Percentiles rank a stretch among this genome's conserved stretches.
Evolutionary conservation across 2,888 invertebrate species (phyloP).

Genomic region (Pharmacophagus antenor): DNA sequence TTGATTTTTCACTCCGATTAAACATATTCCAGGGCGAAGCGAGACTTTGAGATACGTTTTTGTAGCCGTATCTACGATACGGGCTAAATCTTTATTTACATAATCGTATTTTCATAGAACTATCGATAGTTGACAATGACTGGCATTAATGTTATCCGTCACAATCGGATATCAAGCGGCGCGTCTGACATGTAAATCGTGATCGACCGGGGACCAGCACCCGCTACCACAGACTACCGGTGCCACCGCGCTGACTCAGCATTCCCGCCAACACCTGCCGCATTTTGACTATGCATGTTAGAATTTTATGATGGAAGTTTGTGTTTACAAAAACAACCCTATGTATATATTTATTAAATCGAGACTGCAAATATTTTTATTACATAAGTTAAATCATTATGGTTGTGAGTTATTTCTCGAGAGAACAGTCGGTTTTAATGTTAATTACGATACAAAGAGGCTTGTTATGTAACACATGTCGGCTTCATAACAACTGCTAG

Average conservation of each 20-base stretch:
- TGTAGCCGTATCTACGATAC: constrained; percentile 35
- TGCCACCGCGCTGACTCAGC: constrained; percentile 77
- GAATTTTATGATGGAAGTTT: background rate
- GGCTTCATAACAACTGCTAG: constrained; percentile 20
- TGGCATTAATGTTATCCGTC: constrained; percentile 46
- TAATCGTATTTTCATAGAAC: constrained; percentile 65
- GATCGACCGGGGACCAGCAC: constrained; percentile 68
- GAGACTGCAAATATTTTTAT: background rate
- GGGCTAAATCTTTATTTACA: constrained; percentile 52
- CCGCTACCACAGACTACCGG: constrained; percentile 76
- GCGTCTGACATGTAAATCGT: constrained; percentile 79
- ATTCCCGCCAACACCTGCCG: constrained; percentile 68
- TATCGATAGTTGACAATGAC: constrained; percentile 54
- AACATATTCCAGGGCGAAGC: background rate
- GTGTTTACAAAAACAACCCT: constrained; percentile 21
- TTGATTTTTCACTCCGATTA: background rate
- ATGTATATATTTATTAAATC: background rate
- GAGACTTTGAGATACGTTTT: constrained; percentile 4
- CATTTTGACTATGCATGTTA: constrained; percentile 31
- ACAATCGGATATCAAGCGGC: constrained; percentile 77
- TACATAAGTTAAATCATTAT: constrained; percentile 4
- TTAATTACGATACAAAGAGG: constrained; percentile 54
- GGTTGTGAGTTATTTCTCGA: constrained; percentile 33
- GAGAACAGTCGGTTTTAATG: constrained; percentile 50
- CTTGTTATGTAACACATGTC: constrained; percentile 40